A percentile compares a stretch with the other conserved stretches of the same genome.
Conservation (phyloP, 2,797 vertebrate species). For the Anguilla megastoma region DNA sequence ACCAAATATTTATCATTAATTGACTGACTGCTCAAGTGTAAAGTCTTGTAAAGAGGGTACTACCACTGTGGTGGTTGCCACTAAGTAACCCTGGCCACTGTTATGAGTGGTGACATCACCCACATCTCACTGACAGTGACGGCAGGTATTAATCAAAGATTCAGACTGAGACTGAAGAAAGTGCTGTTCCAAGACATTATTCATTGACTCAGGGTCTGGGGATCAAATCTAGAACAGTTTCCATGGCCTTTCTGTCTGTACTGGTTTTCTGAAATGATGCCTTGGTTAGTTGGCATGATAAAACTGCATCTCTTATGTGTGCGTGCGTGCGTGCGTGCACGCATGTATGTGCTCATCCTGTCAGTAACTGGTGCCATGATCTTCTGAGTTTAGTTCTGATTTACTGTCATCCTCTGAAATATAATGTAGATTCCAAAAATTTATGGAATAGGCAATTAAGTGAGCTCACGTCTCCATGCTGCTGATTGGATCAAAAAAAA, state of each 20-base stretch:
- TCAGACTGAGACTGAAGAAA: no score
- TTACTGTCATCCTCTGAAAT: not conserved
- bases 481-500: not conserved
- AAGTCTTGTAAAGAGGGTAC: no score
- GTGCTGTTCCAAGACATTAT: no score
- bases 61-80: no score
- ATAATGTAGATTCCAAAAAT: not conserved
- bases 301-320: not conserved
- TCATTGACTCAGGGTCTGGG: no score
- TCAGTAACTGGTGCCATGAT: not conserved
- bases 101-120: no score
- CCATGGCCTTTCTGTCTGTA: not conserved
- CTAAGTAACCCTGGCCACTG: no score
- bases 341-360: not conserved
- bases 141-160: no score
- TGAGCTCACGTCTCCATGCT: not conserved
- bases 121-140: no score
- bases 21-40: no score
- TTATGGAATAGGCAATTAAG: constrained; percentile 5
- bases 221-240: not conserved
- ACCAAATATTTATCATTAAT: no score
- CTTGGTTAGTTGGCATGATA: not conserved
- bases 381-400: not conserved
- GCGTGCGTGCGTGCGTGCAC: not conserved
- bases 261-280: not conserved